phyloP scores from a whole-genome alignment of 2,113 vertebrate genomes.

The Corythornis cristatus region DNA sequence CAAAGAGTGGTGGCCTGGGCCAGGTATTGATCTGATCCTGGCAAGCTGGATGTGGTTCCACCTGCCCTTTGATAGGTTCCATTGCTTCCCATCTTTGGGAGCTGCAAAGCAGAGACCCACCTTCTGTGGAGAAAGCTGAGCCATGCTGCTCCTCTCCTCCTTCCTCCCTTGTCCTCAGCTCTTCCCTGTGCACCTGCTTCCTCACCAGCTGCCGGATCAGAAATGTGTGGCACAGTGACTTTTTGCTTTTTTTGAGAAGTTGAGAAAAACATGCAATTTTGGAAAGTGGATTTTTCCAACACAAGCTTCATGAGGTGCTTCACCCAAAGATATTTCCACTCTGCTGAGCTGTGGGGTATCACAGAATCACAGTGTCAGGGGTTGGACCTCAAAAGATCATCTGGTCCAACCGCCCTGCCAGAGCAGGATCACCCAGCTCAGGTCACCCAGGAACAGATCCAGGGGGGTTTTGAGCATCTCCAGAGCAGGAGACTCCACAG shows the following conservation, averaged over 20 bases:
- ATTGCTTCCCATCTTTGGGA: not conserved
- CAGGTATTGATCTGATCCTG: conserved; percentile 18
- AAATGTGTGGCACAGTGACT: fast-evolving
- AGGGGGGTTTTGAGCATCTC: too few species aligned
- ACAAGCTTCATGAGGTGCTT: not conserved
- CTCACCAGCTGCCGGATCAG: fast-evolving
- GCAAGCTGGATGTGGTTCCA: not conserved
- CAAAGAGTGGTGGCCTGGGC: not conserved
- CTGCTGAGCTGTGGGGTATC: not conserved
- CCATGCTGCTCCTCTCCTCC: fast-evolving
- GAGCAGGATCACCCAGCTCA: too few species aligned
- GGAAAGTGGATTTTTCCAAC: not conserved
- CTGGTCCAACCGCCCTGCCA: too few species aligned
- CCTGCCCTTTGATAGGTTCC: not conserved
- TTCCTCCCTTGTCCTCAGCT: not conserved
- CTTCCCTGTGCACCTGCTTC: not conserved
- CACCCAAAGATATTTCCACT: not conserved
- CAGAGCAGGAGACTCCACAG: too few species aligned
- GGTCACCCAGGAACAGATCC: too few species aligned
- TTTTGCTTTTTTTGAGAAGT: not conserved
- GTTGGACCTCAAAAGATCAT: too few species aligned
- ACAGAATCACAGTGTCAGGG: too few species aligned
- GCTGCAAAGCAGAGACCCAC: not conserved
- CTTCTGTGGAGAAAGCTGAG: fast-evolving
- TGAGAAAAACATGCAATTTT: not conserved